Conservation (phyloP, 2,888 invertebrate species). For the Mimas tiliae region DNA sequence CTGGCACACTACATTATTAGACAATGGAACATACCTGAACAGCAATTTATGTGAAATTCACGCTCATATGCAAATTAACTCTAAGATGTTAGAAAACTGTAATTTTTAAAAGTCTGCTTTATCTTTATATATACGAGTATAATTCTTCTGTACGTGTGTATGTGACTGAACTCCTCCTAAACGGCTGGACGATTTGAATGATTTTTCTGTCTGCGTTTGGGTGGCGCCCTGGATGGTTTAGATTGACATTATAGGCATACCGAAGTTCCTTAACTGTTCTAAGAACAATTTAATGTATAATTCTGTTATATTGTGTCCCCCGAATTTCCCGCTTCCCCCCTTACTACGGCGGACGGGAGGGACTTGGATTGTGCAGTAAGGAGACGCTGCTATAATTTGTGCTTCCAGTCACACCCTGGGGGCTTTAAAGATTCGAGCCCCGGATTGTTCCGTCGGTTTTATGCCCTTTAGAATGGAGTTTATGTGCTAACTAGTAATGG, state of each 20-base stretch:
- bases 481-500: constrained; percentile 9
- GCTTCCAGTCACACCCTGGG: constrained; percentile 52
- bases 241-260: no score
- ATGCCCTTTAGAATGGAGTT: constrained; percentile 2
- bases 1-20: background rate
- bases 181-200: no score
- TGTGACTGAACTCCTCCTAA: no score
- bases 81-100: no score
- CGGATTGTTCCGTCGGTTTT: constrained; percentile 20
- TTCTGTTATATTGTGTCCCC: constrained; percentile 49
- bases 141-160: no score
- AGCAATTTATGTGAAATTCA: background rate
- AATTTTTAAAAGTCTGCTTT: no score
- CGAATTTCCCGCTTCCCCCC: constrained; percentile 53
- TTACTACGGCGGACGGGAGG: constrained; percentile 35
- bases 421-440: constrained; percentile 29
- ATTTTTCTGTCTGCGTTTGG: no score
- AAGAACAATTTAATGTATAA: constrained; percentile 41
- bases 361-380: constrained; percentile 37
- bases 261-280: background rate
- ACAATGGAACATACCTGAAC: background rate
- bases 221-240: no score
- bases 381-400: constrained; percentile 54
- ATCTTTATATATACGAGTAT: no score
- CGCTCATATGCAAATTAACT: background rate